A percentile compares a stretch with the other conserved stretches of the same genome.
phyloP scores from a whole-genome alignment of 1,140 invertebrate species.

The Brachionus rotundiformis region DNA sequence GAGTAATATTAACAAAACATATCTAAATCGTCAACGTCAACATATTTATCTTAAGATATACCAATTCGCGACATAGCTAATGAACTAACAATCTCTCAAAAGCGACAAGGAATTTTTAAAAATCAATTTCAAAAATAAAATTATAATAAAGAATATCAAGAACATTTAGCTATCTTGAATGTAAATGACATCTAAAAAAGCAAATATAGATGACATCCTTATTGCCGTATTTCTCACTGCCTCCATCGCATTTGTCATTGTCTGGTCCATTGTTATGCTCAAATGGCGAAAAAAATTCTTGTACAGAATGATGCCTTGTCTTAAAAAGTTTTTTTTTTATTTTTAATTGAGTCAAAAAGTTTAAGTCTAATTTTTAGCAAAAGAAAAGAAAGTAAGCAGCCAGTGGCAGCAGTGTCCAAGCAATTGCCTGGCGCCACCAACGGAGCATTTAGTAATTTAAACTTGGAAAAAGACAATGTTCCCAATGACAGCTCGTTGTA shows the following conservation, averaged over 20 bases:
- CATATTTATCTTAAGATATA: constrained; percentile 34
- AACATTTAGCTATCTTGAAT: not conserved
- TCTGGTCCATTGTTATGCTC: constrained; percentile 31
- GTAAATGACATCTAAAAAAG: constrained; percentile 38
- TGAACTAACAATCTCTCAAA: not conserved
- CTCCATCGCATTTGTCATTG: constrained; percentile 1
- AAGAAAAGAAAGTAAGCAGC: no score
- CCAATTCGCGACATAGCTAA: constrained; percentile 39
- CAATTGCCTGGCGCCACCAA: not conserved
- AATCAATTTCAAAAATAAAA: not conserved
- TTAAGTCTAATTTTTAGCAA: no score
- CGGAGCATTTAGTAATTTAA: not conserved
- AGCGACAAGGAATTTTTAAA: not conserved
- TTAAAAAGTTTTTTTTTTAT: not conserved
- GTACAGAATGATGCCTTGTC: constrained; percentile 29
- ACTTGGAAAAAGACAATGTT: not conserved
- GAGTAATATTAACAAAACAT: constrained; percentile 22
- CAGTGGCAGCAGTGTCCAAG: not conserved
- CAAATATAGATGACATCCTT: constrained; percentile 48
- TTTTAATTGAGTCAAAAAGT: not conserved
- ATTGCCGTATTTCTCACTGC: constrained; percentile 32
- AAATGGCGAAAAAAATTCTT: constrained; percentile 50
- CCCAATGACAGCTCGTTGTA: not conserved
- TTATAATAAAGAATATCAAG: not conserved
- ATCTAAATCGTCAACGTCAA: constrained; percentile 45